Evolutionary conservation across 1,140 invertebrate species (phyloP), one percentile per base, ranked within the genome.

Genomic region (Amphibalanus amphitrite): DNA sequence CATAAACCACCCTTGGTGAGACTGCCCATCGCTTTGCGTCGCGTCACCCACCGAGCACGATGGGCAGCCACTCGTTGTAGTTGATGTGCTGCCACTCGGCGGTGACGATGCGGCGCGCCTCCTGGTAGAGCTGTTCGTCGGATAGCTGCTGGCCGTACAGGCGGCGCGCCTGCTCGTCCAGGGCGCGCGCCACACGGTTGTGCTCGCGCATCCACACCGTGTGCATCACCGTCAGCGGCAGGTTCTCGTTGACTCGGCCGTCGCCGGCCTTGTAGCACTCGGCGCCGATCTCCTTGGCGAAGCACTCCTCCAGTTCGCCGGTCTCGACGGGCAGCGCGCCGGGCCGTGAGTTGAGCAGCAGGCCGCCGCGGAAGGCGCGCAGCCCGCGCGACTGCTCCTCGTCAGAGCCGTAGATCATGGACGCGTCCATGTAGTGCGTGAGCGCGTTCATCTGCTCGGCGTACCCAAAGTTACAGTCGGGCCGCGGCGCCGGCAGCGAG

Each of bases 111-210:
- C 82, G 77, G 67, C 85, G 74, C 0, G 83, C 77, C 76, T 86
- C 85, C 74, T 87, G 83, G 75, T 79, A 87, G 0, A 86, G 69
- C 15, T 71, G 26, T 29, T 73, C 65, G 28, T 28, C 65, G 26
- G 10, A 29, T 29, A 91, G 80, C 77, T 86, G 89, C 77, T 94
- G 91, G 77, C 94, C 92, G 74, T 86, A 87, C 92, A 92, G 94
- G 75, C 90, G 89, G 0, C 86, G 85, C 81, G 97, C 96, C 15
- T 96, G 76, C 29, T 85, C 82, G 4, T 85, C 81, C 47, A 98
- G 80, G 74, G 88, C 85, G 69, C 86, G 83, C 33, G 75, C 75
- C 23, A 76, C 70, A 15, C 71, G 86, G 80, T 98, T 98, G 79
- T 98, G 95, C 72, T 82, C 80, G 59, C 82, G 73, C 69, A 82